These are phyloP conservation scores for Capitulum mitella DNA, from an alignment of 2,888 invertebrate genomes.

Conservation along the genomic window DNA sequence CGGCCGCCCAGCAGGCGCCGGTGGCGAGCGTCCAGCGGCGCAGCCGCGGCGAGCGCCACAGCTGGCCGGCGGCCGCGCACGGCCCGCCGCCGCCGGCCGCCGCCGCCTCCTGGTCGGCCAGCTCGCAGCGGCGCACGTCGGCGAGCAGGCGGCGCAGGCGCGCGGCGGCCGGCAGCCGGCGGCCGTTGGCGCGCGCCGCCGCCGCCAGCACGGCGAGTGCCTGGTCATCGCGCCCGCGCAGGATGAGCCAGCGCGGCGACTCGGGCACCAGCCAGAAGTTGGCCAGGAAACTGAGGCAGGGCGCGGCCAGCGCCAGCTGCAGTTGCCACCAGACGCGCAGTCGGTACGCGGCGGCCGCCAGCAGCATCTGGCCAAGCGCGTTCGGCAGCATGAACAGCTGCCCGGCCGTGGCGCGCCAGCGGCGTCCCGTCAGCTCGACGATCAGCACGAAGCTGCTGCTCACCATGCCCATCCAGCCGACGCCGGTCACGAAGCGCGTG, in stretches of 20 bases:
- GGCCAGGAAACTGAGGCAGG: constrained; percentile 52
- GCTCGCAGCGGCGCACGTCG: constrained; percentile 1
- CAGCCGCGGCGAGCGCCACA: constrained; percentile 51
- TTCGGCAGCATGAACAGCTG: constrained; percentile 63
- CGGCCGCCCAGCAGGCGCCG: background rate
- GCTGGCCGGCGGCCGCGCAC: constrained; percentile 44
- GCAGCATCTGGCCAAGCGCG: constrained; percentile 58
- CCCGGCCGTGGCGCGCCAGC: constrained; percentile 53
- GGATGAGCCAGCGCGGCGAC: constrained; percentile 70
- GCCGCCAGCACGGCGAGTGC: constrained; percentile 56
- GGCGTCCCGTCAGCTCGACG: constrained; percentile 55
- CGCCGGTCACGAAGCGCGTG: constrained; percentile 33
- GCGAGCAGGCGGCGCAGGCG: constrained; percentile 28
- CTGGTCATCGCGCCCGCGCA: constrained; percentile 56
- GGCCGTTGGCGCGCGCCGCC: constrained; percentile 52
- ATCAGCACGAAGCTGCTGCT: constrained; percentile 32
- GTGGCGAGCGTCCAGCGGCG: background rate
- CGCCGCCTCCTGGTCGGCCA: background rate
- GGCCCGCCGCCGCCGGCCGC: background rate
- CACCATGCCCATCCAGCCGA: constrained; percentile 31
- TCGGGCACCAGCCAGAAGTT: constrained; percentile 61
- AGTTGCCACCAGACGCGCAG: constrained; percentile 60
- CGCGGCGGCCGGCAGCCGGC: constrained; percentile 29
- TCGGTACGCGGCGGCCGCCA: constrained; percentile 57
- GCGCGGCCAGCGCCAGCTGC: constrained; percentile 59